phyloP scores from a whole-genome alignment of 37 sponge, comb jelly and placozoan genomes.

The Oopsacas minuta region DNA sequence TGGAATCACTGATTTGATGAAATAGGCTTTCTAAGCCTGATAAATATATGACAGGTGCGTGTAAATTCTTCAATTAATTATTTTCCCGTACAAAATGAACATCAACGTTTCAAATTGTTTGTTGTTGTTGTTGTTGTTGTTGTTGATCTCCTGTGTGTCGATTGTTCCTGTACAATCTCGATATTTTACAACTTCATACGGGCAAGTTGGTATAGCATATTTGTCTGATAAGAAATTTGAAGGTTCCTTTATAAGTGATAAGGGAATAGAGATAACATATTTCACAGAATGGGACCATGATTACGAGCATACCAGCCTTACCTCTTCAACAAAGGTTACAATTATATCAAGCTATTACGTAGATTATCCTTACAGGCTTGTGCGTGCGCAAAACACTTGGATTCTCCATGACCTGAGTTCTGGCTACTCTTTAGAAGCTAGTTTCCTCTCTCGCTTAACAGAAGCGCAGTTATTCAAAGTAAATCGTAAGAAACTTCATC shows the following conservation, averaged over 20 bases:
- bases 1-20: too few species aligned
- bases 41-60: too few species aligned
- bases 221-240: not conserved
- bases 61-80: too few species aligned
- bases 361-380: not conserved
- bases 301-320: not conserved
- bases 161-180: not conserved
- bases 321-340: not conserved
- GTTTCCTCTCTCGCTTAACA: not conserved
- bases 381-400: constrained; percentile 8
- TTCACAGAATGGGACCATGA: not conserved
- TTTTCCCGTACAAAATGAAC: not conserved
- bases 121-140: not conserved
- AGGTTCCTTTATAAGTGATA: constrained; percentile 5
- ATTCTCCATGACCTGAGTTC: not conserved
- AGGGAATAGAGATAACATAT: not conserved
- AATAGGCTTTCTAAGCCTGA: too few species aligned
- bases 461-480: not conserved
- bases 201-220: not conserved
- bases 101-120: not conserved
- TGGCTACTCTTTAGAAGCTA: not conserved
- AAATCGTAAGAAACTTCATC: not conserved
- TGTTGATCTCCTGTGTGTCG: too few species aligned
- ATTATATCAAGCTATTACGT: not conserved
- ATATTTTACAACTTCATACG: not conserved